These are phyloP conservation scores for Cryptotermes secundus DNA, from an alignment of 1,140 invertebrate genomes.

Conservation along the genomic window DNA sequence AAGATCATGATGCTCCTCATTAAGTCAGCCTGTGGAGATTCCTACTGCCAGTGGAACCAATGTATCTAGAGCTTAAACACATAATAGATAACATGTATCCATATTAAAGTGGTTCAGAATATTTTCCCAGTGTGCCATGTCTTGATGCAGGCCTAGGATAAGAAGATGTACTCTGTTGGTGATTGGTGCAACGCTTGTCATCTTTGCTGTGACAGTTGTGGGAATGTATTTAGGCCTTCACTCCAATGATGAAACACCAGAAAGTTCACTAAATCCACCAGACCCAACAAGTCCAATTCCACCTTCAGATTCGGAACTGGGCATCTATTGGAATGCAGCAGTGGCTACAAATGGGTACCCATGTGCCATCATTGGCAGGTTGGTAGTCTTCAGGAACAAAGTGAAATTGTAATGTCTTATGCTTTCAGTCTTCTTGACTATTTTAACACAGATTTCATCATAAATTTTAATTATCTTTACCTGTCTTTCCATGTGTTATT, in stretches of 20 bases:
- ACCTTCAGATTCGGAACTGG: neutral
- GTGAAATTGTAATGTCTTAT: neutral
- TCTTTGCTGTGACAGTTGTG: neutral
- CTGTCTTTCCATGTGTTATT: too few relatives aligned
- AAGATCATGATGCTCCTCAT: too few relatives aligned
- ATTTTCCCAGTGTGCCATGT: too few relatives aligned
- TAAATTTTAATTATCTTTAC: too few relatives aligned
- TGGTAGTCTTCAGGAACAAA: too few relatives aligned
- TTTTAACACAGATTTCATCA: too few relatives aligned
- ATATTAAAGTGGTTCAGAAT: too few relatives aligned
- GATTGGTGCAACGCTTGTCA: neutral
- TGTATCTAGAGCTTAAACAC: too few relatives aligned
- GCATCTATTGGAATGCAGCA: constrained; percentile 21
- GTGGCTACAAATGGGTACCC: constrained; percentile 30
- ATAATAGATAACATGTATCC: too few relatives aligned
- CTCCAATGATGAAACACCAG: neutral
- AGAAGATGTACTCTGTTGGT: neutral
- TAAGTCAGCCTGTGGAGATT: too few relatives aligned
- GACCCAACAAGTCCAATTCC: neutral
- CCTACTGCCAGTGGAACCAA: too few relatives aligned
- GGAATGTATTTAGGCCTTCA: neutral
- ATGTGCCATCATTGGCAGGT: constrained; percentile 31
- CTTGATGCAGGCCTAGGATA: neutral
- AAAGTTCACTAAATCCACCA: neutral
- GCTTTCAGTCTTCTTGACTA: neutral